These are phyloP conservation scores for Lasioglossum figueresi DNA, from an alignment of 2,888 invertebrate species.

Conservation along the genomic window DNA sequence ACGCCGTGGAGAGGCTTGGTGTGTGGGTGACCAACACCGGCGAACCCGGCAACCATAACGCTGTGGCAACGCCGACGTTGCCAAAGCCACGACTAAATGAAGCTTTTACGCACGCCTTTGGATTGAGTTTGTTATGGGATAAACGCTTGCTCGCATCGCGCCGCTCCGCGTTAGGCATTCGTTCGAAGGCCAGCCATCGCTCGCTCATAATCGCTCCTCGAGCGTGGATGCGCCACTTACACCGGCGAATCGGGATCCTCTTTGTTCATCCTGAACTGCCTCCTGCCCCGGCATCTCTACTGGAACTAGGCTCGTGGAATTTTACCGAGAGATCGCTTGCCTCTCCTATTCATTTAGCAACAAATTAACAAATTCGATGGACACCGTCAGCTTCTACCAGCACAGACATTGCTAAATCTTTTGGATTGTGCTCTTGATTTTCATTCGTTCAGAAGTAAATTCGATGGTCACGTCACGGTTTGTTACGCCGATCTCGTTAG, in stretches of 20 bases:
- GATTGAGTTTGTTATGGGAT: constrained; percentile 79
- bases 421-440: too few species aligned
- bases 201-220: constrained; percentile 66
- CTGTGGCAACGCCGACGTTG: constrained; percentile 54
- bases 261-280: constrained; percentile 36
- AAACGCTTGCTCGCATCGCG: constrained; percentile 71
- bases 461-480: too few species aligned
- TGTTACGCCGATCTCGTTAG: too few species aligned
- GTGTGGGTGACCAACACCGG: constrained; percentile 45
- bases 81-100: constrained; percentile 75
- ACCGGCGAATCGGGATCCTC: constrained; percentile 69
- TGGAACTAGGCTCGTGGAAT: neutral
- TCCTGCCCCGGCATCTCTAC: neutral
- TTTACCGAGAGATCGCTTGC: neutral
- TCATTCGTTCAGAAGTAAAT: too few species aligned
- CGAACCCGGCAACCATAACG: constrained; percentile 46
- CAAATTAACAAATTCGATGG: too few species aligned
- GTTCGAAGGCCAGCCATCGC: constrained; percentile 54
- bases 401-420: neutral
- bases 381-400: neutral
- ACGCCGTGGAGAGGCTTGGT: constrained; percentile 41
- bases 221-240: constrained; percentile 64
- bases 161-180: constrained; percentile 60
- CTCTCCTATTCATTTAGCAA: neutral
- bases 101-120: constrained; percentile 77